Conservation (phyloP, 2,797 vertebrate genomes). For the Pangasius mekongensis region DNA sequence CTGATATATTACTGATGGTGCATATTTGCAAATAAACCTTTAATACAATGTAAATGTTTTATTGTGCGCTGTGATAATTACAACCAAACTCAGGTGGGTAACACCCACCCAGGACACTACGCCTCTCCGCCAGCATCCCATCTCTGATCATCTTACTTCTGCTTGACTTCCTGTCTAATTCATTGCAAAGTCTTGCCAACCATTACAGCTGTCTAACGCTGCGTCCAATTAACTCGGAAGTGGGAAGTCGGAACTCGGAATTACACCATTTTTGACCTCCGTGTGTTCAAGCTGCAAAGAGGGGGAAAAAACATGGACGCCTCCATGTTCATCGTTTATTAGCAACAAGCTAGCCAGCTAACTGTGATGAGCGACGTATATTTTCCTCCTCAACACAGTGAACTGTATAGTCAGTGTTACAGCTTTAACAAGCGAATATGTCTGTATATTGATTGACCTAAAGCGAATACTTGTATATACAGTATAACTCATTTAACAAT, state of each 20-base stretch:
- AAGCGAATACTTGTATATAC: neutral
- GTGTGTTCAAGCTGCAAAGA: neutral
- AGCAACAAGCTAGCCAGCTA: neutral
- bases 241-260: neutral
- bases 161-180: neutral
- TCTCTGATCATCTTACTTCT: neutral
- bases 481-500: neutral
- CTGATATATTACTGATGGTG: neutral
- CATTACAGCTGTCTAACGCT: neutral
- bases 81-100: neutral
- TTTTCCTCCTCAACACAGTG: too few relatives aligned
- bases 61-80: neutral
- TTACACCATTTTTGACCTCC: too few relatives aligned
- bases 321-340: neutral
- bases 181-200: neutral
- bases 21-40: neutral
- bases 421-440: too few relatives aligned
- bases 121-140: neutral
- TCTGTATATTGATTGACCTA: neutral
- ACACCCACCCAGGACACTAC: neutral
- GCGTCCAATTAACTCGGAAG: neutral
- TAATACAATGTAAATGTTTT: neutral
- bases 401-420: neutral
- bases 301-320: neutral
- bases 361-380: neutral